phyloP scores from a whole-genome alignment of 1,140 invertebrate genomes.

The Musca vetustissima region DNA sequence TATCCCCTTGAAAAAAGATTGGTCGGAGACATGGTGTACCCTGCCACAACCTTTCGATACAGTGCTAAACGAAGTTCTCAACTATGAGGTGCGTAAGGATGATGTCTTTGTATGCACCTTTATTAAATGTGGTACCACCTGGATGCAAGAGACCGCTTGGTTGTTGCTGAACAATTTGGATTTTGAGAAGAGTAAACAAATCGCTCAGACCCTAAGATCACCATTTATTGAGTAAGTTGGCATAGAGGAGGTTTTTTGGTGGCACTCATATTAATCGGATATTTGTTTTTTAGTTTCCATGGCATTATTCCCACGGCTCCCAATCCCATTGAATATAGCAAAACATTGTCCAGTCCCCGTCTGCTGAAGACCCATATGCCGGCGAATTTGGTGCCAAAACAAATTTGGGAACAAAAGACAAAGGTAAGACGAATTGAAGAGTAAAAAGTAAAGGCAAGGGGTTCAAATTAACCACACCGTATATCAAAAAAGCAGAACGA shows the following conservation, averaged over 20 bases:
- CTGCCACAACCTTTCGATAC: not conserved
- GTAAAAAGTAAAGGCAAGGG: too few relatives aligned
- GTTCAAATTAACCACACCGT: too few relatives aligned
- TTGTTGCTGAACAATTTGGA: constrained; percentile 63
- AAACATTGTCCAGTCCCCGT: constrained; percentile 53
- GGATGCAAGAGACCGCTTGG: constrained; percentile 69
- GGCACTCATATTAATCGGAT: not conserved
- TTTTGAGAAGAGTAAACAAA: constrained; percentile 50
- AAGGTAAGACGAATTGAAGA: constrained; percentile 56
- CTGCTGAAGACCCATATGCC: constrained; percentile 69
- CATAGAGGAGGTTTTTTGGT: not conserved
- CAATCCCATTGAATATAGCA: not conserved
- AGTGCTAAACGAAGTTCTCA: not conserved
- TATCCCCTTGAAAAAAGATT: constrained; percentile 2
- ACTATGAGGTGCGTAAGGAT: constrained; percentile 47
- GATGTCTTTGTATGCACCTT: constrained; percentile 59
- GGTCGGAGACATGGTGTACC: constrained; percentile 20
- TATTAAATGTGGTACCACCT: constrained; percentile 62
- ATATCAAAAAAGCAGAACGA: too few relatives aligned
- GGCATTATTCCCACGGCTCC: not conserved
- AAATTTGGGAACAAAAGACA: constrained; percentile 53
- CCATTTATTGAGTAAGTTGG: constrained; percentile 53
- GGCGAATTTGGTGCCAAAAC: constrained; percentile 60
- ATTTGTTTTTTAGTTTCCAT: not conserved
- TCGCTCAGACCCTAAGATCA: constrained; percentile 61